Base-by-base conservation (phyloP, 2,797 vertebrate genomes). In the Melanotaenia pygmaea region DNA sequence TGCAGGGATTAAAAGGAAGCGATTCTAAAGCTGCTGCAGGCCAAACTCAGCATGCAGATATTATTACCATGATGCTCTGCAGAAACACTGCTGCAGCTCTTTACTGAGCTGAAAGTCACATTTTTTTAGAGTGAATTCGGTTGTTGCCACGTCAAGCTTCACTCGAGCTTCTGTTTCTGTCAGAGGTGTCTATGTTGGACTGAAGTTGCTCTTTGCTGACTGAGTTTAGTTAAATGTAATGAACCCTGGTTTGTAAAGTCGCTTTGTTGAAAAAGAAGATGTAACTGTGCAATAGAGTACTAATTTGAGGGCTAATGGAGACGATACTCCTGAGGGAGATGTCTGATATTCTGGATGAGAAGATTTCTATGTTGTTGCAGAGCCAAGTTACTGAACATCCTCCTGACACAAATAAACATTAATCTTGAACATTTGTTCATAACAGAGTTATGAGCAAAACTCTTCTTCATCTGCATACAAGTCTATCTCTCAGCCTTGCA, bases 1-100 rank as follows among this genome's bases (percentile, higher is more conserved):
- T 37, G 73, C 81, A 77, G 68, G 84, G 72, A 79, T 82, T 74
- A 72, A 11, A 67, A 53, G 32, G 24, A 35, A 1, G 57, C 77
- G 35, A 81, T 58, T 63, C 73, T 61, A 34, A 57, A 74, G 18
- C 26, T 24, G 24, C 61, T 63, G 37, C 8, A 45, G 45, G 53
- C 37, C 70, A 65, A 10, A 74, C 57, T 50, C 61, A 26, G 18
- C 16, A 11, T 53, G 67, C 73, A 67, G 70, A 74, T 10, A 51
- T 54, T 24, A 73, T 50, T 2, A 32, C n/a, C 57, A 57, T 16
- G 18, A 38, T 58, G 4, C 16, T 66, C 18, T 74, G 76, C 81
- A 76, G 72, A 61, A 13, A 47, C 59, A 70, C 70, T 54, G 64
- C 68, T 57, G 72, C 47, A 59, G 70, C 71, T 64, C 32, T 14